These are phyloP conservation scores for Luperina testacea DNA, from an alignment of 2,888 invertebrate species.

Conservation along the genomic window DNA sequence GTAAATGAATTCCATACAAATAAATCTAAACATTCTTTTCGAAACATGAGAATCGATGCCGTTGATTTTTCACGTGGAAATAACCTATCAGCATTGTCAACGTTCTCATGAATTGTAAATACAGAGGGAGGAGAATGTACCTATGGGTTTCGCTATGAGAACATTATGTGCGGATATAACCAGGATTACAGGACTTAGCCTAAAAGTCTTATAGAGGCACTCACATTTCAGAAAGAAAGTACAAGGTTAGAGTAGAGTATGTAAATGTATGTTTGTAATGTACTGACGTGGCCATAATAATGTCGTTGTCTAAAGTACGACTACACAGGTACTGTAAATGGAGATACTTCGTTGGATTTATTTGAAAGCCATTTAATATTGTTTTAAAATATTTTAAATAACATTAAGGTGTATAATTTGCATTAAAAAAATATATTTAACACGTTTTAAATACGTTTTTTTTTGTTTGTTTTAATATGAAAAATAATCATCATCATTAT, in stretches of 20 bases:
- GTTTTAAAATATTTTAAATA: no score
- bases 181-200: conserved; percentile 1
- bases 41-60: conserved; percentile 21
- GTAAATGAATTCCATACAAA: conserved; percentile 38
- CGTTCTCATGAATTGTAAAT: conserved; percentile 65
- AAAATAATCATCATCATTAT: no score
- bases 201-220: not conserved
- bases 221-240: not conserved
- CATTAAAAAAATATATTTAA: no score
- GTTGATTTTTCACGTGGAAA: conserved; percentile 50
- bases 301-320: not conserved
- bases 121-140: conserved; percentile 36
- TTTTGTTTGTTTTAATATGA: no score
- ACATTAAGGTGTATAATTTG: no score
- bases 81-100: conserved; percentile 43
- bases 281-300: not conserved
- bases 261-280: not conserved
- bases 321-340: not conserved
- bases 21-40: conserved; percentile 33
- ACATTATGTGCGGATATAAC: conserved; percentile 13
- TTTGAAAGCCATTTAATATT: not conserved
- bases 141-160: conserved; percentile 30
- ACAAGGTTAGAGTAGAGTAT: not conserved
- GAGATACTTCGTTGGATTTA: not conserved
- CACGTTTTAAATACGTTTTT: no score